A percentile compares a stretch with the other conserved stretches of the same genome.
Conservation (phyloP, 1,140 invertebrate species). For the Tribolium castaneum region DNA sequence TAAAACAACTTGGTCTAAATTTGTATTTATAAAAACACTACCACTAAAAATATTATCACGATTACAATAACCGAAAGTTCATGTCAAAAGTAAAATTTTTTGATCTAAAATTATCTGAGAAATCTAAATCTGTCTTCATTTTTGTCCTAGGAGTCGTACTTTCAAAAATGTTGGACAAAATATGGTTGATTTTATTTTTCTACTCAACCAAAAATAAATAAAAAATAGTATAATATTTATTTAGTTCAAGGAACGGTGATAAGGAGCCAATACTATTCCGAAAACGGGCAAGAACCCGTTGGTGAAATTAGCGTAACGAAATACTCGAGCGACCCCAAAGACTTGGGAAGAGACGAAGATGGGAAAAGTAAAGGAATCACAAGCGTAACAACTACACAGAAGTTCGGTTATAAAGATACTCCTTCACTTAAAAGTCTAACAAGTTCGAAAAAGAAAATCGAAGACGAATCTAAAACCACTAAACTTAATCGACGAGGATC, state of each 20-base stretch:
- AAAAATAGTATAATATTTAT: no score
- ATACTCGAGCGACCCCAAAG: conserved; percentile 73
- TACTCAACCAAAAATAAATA: no score
- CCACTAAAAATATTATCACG: conserved; percentile 37
- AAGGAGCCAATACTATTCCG: conserved; percentile 73
- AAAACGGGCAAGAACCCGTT: conserved; percentile 73
- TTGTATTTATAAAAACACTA: no score
- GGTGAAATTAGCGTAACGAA: conserved; percentile 74
- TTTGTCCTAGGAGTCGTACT: no score
- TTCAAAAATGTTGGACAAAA: no score
- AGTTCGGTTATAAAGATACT: conserved; percentile 65
- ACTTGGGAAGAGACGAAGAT: conserved; percentile 64
- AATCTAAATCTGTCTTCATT: no score
- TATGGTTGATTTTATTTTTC: no score
- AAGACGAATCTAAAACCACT: conserved; percentile 54
- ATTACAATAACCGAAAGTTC: not conserved
- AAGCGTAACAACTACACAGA: conserved; percentile 62
- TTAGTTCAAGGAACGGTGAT: conserved; percentile 75
- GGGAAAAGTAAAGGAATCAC: conserved; percentile 50
- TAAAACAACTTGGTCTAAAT: no score
- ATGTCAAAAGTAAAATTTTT: not conserved
- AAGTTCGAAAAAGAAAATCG: conserved; percentile 47
- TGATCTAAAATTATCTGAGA: not conserved
- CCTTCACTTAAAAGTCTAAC: conserved; percentile 55
- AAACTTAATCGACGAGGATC: conserved; percentile 73